Percentiles rank a stretch among this genome's conserved stretches.
Evolutionary conservation across 1,140 invertebrate genomes (phyloP).

Genomic region (Polyergus mexicanus): DNA sequence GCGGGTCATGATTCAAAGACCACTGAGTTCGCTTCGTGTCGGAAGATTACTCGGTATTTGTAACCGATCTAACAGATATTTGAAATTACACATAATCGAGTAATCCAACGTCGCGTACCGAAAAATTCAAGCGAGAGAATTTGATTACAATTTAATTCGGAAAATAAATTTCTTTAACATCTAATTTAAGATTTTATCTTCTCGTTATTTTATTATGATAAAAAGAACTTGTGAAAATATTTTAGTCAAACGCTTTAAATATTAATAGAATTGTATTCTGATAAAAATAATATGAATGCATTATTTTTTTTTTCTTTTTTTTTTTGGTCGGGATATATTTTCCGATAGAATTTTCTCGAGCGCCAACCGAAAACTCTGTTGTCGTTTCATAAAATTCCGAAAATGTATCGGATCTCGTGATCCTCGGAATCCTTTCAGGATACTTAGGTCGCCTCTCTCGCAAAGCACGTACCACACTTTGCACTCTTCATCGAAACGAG

Average conservation of each 20-base stretch:
- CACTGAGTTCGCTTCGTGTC: constrained; percentile 8
- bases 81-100: neutral
- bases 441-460: constrained; percentile 64
- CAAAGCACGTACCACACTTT: constrained; percentile 69
- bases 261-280: neutral
- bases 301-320: neutral
- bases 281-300: neutral
- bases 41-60: constrained; percentile 38
- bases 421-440: constrained; percentile 67
- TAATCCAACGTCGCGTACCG: neutral
- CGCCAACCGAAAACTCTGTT: neutral
- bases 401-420: constrained; percentile 69
- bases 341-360: neutral
- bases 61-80: constrained; percentile 10
- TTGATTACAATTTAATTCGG: neutral
- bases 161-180: neutral
- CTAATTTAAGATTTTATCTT: neutral
- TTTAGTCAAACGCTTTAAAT: neutral
- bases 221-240: neutral
- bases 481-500: constrained; percentile 73
- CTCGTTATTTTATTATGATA: neutral
- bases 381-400: constrained; percentile 44
- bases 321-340: neutral
- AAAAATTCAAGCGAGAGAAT: neutral
- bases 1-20: constrained; percentile 47